Evolutionary conservation across 2,113 vertebrate genomes (phyloP).

Genomic region (Regulus satrapa): DNA sequence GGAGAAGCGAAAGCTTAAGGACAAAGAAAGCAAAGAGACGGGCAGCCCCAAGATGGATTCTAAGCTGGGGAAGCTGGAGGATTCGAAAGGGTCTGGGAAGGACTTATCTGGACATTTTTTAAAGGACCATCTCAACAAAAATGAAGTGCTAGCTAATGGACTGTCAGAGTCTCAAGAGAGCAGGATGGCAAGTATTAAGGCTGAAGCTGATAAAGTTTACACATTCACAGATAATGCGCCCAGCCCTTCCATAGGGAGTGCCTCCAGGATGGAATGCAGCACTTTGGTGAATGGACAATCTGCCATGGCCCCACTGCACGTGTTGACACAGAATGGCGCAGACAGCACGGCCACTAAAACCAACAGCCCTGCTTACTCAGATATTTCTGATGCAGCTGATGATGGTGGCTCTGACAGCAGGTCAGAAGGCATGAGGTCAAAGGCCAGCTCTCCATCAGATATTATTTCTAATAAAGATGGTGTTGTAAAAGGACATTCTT

Average conservation of each 20-base stretch:
- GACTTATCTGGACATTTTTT: slow-evolving; percentile 90
- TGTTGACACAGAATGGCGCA: slow-evolving; percentile 76
- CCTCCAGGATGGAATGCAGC: slow-evolving; percentile 85
- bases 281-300: slow-evolving; percentile 82
- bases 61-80: slow-evolving; percentile 84
- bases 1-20: slow-evolving; percentile 92
- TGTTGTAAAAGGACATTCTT: slow-evolving; percentile 81
- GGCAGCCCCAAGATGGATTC: slow-evolving; percentile 83
- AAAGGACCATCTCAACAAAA: slow-evolving; percentile 95
- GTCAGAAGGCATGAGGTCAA: slow-evolving; percentile 86
- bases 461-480: slow-evolving; percentile 79
- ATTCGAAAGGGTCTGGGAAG: slow-evolving; percentile 82
- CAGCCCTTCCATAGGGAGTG: slow-evolving; percentile 94
- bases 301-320: slow-evolving; percentile 72
- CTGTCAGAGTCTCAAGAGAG: slow-evolving; percentile 90
- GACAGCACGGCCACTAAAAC: slow-evolving; percentile 83
- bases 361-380: slow-evolving; percentile 96
- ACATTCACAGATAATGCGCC: slow-evolving; percentile 98
- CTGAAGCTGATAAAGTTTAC: slow-evolving; percentile 98
- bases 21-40: slow-evolving; percentile 87
- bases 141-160: slow-evolving; percentile 85
- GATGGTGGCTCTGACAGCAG: slow-evolving; percentile 92
- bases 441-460: slow-evolving; percentile 84
- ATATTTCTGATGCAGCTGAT: slow-evolving; percentile 95
- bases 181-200: slow-evolving; percentile 96